Conservation (phyloP, 2,113 vertebrate genomes). For the Peromyscus polionotus region DNA sequence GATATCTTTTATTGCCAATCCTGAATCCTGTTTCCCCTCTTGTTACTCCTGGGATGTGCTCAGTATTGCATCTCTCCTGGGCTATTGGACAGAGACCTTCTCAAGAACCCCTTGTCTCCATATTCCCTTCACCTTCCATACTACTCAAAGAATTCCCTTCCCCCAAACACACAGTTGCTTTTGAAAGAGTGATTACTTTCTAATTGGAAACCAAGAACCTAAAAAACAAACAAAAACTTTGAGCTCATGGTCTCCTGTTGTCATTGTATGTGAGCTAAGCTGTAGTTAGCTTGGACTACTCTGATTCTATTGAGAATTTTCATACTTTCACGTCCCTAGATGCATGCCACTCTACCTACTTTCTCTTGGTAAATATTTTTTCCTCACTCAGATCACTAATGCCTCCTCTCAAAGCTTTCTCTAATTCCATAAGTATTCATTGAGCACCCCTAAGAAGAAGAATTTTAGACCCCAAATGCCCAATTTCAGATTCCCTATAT, state of each 20-base stretch:
- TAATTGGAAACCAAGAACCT: neutral
- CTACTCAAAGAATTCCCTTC: neutral
- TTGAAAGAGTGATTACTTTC: neutral
- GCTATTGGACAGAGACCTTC: neutral
- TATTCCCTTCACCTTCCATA: neutral
- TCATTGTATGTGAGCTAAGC: neutral
- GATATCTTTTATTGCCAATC: neutral
- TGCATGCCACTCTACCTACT: neutral
- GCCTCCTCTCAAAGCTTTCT: neutral
- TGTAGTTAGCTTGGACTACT: neutral
- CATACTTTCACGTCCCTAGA: neutral
- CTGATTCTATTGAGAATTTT: neutral
- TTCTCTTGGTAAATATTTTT: neutral
- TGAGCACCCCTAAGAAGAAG: slow-evolving; percentile 1
- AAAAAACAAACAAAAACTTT: neutral
- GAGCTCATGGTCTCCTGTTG: neutral
- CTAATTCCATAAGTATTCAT: neutral
- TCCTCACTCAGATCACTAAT: neutral
- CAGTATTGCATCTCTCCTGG: neutral
- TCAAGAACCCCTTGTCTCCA: neutral
- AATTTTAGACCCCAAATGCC: slow-evolving; percentile 5
- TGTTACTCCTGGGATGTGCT: neutral
- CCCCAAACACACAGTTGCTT: neutral
- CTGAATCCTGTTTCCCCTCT: neutral
- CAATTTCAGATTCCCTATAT: neutral